A percentile compares a stretch with the other conserved stretches of the same genome.
phyloP scores from a whole-genome alignment of 92 coral and sea anemone species.

The Heteractis magnifica region DNA sequence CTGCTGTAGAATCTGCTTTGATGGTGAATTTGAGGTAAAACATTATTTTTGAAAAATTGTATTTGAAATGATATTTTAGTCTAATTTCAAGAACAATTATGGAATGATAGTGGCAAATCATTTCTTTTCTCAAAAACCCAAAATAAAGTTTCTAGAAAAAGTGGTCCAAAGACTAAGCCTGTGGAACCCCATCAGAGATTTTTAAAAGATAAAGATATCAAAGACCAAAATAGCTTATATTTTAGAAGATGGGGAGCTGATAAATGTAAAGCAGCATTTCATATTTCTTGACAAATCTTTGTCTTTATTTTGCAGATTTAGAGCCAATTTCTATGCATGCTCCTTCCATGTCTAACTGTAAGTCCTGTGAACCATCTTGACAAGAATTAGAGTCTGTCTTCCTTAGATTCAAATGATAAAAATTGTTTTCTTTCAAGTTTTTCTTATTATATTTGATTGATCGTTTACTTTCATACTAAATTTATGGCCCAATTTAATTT shows the following conservation, averaged over 20 bases:
- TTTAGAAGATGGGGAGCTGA: too few species aligned
- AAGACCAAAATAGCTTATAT: too few species aligned
- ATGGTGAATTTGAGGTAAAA: too few species aligned
- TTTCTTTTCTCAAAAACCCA: not conserved
- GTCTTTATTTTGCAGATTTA: slow-evolving; percentile 9
- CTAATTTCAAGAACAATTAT: too few species aligned
- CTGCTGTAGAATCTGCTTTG: too few species aligned
- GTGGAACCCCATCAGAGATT: slow-evolving; percentile 16
- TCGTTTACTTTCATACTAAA: not conserved
- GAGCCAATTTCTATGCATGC: slow-evolving; percentile 6
- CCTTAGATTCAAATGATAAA: too few species aligned
- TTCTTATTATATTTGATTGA: too few species aligned
- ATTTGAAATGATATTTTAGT: too few species aligned
- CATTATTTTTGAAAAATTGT: too few species aligned
- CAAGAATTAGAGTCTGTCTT: too few species aligned
- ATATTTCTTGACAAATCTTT: not conserved
- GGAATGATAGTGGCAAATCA: too few species aligned
- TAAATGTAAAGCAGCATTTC: not conserved
- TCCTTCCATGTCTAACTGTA: not conserved
- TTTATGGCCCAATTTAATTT: not conserved
- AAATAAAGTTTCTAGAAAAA: not conserved
- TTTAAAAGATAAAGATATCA: not conserved
- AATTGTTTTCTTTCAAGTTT: not conserved
- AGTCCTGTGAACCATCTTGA: not conserved
- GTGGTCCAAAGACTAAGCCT: not conserved